Evolutionary conservation across 2,888 invertebrate genomes (phyloP), one percentile per base, ranked within the genome.

Genomic region (Pachycephus smyrnensis): DNA sequence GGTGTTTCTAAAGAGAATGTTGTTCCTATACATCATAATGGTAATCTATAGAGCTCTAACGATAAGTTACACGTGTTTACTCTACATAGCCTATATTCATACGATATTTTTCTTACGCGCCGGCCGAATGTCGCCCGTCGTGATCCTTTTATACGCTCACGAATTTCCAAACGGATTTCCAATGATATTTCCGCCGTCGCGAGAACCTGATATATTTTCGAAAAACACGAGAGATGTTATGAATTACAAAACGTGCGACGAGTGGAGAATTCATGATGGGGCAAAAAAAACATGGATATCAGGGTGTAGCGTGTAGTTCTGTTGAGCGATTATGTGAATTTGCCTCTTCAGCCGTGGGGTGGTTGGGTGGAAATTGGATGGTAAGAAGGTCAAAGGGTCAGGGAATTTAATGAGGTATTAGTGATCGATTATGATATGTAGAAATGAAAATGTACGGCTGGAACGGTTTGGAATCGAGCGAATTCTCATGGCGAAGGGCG

Each of bases 1-100:
- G 82, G 82, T 82, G 82, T 82, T 82, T 82, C 81, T 82, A 82
- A 82, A 80, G 82, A 82, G 82, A 82, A 82, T 82, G 82, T 81
- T 82, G 82, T 81, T 82, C 80, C 80, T 81, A 81, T 81, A 80
- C 79, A 75, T 78, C 80, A 76, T 81, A 82, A 80, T 79, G 79
- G 77, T 82, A 36, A 74, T 74, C 32, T 74, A 30, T 74, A 74
- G 30, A 71, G 71, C 33, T 71, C 12, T 33, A 79, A 75, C 75
- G 68, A 78, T 76, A 77, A 77, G 76, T 79, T 80, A 74, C 75
- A 79, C 79, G 79, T 77, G 79, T 76, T 81, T 78, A 81, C 77
- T 81, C 81, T 80, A 81, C 69, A 80, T 77, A 81, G 81, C 81
- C 80, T 80, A 75, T 82, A 80, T 81, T 79, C 68, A 80, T 79